These are phyloP conservation scores for Cybosia mesomella DNA, from an alignment of 2,888 invertebrate genomes.

Conservation along the genomic window DNA sequence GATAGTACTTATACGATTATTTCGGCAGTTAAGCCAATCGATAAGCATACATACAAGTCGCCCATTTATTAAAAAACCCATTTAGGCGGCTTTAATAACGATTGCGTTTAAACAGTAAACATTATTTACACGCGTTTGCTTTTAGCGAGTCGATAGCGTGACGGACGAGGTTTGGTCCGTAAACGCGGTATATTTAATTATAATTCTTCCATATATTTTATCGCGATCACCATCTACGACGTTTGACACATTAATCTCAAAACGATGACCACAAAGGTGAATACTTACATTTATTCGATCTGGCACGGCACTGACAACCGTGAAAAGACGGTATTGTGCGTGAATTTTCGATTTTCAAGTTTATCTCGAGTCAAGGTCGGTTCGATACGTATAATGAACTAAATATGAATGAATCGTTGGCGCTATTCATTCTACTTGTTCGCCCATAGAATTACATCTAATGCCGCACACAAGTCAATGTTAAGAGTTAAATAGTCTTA, in stretches of 20 bases:
- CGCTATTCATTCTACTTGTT: slow-evolving; percentile 19
- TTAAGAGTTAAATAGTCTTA: background rate
- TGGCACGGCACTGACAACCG: slow-evolving; percentile 66
- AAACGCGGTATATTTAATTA: slow-evolving; percentile 34
- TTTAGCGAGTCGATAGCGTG: slow-evolving; percentile 43
- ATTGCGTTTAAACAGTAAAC: slow-evolving; percentile 34
- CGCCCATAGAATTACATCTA: background rate
- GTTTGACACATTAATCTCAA: slow-evolving; percentile 71
- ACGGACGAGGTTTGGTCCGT: slow-evolving; percentile 25
- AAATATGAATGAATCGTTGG: slow-evolving; percentile 37
- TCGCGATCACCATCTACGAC: slow-evolving; percentile 40
- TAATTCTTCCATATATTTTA: slow-evolving; percentile 47
- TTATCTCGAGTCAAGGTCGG: slow-evolving; percentile 73
- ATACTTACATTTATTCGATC: slow-evolving; percentile 71
- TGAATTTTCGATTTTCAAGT: slow-evolving; percentile 72
- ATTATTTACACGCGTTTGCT: slow-evolving; percentile 46
- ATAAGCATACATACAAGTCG: slow-evolving; percentile 31
- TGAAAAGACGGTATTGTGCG: slow-evolving; percentile 67
- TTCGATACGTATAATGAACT: slow-evolving; percentile 46
- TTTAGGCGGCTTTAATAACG: slow-evolving; percentile 27
- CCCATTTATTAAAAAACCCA: slow-evolving; percentile 36
- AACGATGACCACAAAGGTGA: slow-evolving; percentile 59
- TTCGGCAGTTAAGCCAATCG: slow-evolving; percentile 35
- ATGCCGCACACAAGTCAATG: background rate
- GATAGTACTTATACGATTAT: slow-evolving; percentile 30